phyloP scores from a whole-genome alignment of 2,797 vertebrate genomes.

The Tauraco hartlaubi region DNA sequence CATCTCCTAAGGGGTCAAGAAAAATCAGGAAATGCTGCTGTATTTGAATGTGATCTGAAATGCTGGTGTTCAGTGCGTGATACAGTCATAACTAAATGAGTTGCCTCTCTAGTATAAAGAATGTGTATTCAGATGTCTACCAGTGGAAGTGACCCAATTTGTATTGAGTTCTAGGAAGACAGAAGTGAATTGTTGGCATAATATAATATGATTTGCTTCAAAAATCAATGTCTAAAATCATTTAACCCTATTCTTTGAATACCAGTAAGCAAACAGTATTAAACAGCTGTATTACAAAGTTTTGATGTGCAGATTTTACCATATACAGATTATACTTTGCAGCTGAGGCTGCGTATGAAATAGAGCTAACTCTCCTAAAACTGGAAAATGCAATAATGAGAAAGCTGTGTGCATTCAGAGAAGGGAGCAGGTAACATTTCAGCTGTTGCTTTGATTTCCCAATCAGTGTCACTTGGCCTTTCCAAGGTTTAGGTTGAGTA shows the following conservation, averaged over 20 bases:
- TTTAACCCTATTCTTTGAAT: background rate
- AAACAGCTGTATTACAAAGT: background rate
- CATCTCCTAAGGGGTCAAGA: background rate
- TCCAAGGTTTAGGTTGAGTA: background rate
- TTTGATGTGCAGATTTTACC: background rate
- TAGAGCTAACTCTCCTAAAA: background rate
- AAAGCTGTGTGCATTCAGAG: background rate
- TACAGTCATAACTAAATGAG: background rate
- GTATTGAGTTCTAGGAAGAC: background rate
- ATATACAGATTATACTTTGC: background rate
- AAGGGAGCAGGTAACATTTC: background rate
- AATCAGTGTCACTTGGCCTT: conserved; percentile 6
- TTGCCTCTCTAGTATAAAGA: background rate
- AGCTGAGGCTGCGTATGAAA: background rate
- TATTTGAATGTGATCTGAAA: background rate
- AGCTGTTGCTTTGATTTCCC: conserved; percentile 7
- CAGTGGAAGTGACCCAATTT: conserved; percentile 2
- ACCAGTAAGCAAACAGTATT: background rate
- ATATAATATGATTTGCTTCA: background rate
- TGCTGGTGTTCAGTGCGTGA: background rate
- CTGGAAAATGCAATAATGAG: background rate
- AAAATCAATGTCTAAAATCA: conserved; percentile 6
- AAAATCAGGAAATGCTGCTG: background rate
- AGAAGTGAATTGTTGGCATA: background rate
- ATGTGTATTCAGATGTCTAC: background rate